A percentile compares a stretch with the other conserved stretches of the same genome.
These are phyloP conservation scores for Ctenicera cuprea DNA, from an alignment of 2,888 invertebrate species.

Conservation along the genomic window DNA sequence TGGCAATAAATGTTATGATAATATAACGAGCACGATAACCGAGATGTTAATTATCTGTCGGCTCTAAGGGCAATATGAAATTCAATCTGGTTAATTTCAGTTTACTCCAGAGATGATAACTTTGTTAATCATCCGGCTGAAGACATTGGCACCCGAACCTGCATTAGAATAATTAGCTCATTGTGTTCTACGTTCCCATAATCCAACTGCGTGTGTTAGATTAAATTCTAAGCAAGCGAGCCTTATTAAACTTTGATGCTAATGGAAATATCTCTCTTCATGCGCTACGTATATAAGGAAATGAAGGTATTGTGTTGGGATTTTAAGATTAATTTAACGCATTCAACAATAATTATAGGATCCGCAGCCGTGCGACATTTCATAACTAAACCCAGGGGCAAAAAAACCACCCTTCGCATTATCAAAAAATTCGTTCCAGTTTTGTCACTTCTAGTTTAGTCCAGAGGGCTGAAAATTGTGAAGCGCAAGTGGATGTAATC, in stretches of 20 bases:
- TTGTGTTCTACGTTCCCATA: slow-evolving; percentile 25
- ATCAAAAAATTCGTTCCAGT: not conserved
- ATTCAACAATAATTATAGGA: slow-evolving; percentile 7
- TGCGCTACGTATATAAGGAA: slow-evolving; percentile 11
- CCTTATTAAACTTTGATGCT: slow-evolving; percentile 29
- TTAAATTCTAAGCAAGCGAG: slow-evolving; percentile 30
- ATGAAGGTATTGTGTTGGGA: slow-evolving; percentile 30
- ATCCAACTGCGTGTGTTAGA: slow-evolving; percentile 31
- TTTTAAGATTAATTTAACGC: slow-evolving; percentile 29
- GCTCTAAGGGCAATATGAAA: slow-evolving; percentile 12
- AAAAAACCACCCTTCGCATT: not conserved
- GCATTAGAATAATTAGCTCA: slow-evolving; percentile 33
- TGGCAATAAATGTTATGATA: not conserved
- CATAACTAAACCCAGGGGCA: not conserved
- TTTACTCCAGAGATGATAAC: slow-evolving; percentile 9
- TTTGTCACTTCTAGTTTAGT: slow-evolving; percentile 3
- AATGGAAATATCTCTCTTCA: slow-evolving; percentile 26
- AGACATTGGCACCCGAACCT: slow-evolving; percentile 31
- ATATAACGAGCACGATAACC: slow-evolving; percentile 7
- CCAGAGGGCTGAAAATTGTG: not conserved
- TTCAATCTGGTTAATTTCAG: slow-evolving; percentile 26
- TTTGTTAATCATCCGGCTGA: slow-evolving; percentile 34
- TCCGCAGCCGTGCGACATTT: not conserved
- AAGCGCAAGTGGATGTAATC: slow-evolving; percentile 16
- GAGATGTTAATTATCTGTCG: slow-evolving; percentile 26